Base-by-base conservation (phyloP, 2,888 invertebrate genomes). In the Melanophora roralis region DNA sequence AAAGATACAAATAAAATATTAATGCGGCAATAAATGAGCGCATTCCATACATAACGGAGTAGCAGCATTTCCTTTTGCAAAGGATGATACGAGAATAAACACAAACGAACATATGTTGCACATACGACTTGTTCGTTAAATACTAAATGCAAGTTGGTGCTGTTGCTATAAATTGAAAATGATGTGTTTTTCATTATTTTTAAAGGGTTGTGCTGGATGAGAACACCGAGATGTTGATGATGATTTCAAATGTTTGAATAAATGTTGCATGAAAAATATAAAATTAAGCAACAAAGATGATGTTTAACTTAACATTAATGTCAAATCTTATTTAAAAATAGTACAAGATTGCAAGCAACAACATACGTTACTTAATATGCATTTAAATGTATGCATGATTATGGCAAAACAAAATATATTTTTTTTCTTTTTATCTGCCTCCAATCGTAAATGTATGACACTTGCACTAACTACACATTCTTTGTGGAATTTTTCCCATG, bases 361-460 rank as follows among this genome's bases (percentile, higher is more conserved):
- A 19, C 43, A 60, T 5, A 27, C 32, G 12, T 62, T 67, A 59
- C 36, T 67, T 67, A 75, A 68, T 75, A 75, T 67, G 43, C 45
- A 74, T 78, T 69, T 53, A 27, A 27, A 27, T 27, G 27, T 27
- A 74, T 74, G 78, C 74, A 74, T 65, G 45, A 65, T 69, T 34
- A 74, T 74, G 69, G 12, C 64, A 68, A 68, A 55, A 34, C 40
- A 19, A 16, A 45, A 16, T 43, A 16, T 43, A 6, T 34, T 34
- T 34, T 34, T 34, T 4, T 69, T 40, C 59, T 40, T 14, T 34
- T 14, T 53, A 65, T 51, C 36, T 74, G 67, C 51, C 74, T 59
- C 19, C 21, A 36, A 43, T 45, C 11, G 68, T 65, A 65, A 69
- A 68, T 74, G 59, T 5, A 34, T 21, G 68, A 68, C 73, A 68